These are phyloP conservation scores for Tragulus kanchil DNA, from an alignment of 2,113 vertebrate species.

Conservation along the genomic window DNA sequence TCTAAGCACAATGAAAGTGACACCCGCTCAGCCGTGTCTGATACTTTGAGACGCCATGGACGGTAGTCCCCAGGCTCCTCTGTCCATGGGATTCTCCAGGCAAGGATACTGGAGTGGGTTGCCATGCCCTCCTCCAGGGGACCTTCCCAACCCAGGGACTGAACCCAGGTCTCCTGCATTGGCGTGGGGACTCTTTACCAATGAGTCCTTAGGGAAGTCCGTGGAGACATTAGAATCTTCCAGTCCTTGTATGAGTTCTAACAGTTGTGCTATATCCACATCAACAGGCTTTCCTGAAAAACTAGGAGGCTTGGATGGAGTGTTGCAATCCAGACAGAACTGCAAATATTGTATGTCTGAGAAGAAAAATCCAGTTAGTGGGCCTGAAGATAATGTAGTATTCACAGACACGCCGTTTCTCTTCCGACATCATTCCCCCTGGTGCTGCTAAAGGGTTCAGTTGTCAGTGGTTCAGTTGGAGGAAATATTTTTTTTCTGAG, in stretches of 20 bases:
- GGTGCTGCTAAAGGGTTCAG: conserved; percentile 71
- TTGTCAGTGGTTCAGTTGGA: conserved; percentile 60
- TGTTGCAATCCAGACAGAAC: conserved; percentile 29
- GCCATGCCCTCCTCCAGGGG: background rate
- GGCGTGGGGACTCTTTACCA: background rate
- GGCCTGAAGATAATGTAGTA: conserved; percentile 77
- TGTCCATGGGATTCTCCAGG: background rate
- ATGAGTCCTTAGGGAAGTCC: background rate
- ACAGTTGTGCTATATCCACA: background rate
- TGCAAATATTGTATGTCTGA: conserved; percentile 78
- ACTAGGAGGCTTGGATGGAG: background rate
- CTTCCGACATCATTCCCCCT: conserved; percentile 71
- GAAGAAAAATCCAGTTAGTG: conserved; percentile 82
- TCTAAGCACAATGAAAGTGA: background rate
- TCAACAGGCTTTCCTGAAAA: background rate
- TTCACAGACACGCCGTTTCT: conserved; percentile 73
- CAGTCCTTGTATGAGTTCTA: background rate
- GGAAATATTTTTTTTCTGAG: background rate
- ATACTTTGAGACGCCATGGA: no score
- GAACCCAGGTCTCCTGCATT: background rate
- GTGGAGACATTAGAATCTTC: background rate
- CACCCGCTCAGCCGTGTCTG: background rate
- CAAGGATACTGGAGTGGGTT: background rate
- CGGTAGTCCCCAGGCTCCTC: background rate
- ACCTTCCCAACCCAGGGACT: background rate